Evolutionary conservation across 2,888 invertebrate genomes (phyloP).

Genomic region (Dromius quadrimaculatus): DNA sequence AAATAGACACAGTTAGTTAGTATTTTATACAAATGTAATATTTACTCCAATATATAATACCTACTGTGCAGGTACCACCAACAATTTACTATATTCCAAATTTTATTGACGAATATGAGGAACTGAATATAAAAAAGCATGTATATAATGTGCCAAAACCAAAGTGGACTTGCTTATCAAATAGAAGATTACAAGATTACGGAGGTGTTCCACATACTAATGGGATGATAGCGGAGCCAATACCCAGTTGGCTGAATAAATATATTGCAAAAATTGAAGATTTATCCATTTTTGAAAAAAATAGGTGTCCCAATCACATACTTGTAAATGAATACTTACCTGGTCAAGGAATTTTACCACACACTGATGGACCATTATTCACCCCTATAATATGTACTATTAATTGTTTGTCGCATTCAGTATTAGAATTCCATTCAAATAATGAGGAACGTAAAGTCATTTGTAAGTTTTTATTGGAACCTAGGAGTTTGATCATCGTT

Average conservation of each 20-base stretch:
- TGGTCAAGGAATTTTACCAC: constrained; percentile 97
- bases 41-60: background rate
- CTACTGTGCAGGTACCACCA: constrained; percentile 69
- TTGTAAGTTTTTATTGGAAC: constrained; percentile 87
- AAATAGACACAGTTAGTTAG: constrained; percentile 18
- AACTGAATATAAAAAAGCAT: constrained; percentile 76
- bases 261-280: constrained; percentile 79
- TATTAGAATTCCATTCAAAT: constrained; percentile 85
- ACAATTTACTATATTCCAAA: constrained; percentile 86
- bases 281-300: constrained; percentile 76
- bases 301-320: constrained; percentile 88
- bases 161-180: constrained; percentile 94
- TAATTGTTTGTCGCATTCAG: constrained; percentile 88
- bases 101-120: constrained; percentile 83
- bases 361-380: constrained; percentile 95
- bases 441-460: constrained; percentile 65
- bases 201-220: constrained; percentile 94
- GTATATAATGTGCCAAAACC: constrained; percentile 88
- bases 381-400: constrained; percentile 93
- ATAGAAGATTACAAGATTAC: constrained; percentile 96
- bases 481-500: constrained; percentile 88
- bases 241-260: constrained; percentile 86
- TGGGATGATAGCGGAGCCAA: constrained; percentile 91
- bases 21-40: background rate
- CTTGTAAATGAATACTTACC: constrained; percentile 94